Evolutionary conservation across 2,888 invertebrate genomes (phyloP).

Genomic region (Myopa tessellatipennis): DNA sequence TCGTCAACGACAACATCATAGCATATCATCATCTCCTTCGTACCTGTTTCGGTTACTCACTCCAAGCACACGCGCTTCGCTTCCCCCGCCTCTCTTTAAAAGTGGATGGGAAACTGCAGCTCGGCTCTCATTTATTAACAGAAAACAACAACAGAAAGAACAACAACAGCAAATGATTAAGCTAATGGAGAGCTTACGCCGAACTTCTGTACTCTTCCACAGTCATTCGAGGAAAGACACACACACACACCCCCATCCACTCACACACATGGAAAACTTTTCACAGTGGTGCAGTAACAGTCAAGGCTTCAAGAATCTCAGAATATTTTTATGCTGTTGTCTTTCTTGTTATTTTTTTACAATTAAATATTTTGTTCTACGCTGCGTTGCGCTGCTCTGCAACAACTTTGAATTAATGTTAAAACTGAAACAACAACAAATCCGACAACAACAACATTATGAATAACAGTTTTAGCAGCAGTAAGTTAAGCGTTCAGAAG

Average conservation of each 20-base stretch:
- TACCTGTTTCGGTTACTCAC: too few relatives aligned
- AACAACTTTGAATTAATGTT: conserved; percentile 10
- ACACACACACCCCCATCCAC: not conserved
- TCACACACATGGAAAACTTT: not conserved
- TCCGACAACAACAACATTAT: not conserved
- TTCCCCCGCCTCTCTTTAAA: too few relatives aligned
- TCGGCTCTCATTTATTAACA: conserved; percentile 13
- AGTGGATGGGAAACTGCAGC: too few relatives aligned
- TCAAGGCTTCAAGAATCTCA: conserved; percentile 1
- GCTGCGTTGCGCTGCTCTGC: not conserved
- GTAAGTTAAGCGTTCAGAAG: conserved; percentile 4
- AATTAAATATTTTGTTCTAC: not conserved
- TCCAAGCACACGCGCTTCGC: too few relatives aligned
- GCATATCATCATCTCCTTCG: too few relatives aligned
- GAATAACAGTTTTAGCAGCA: not conserved
- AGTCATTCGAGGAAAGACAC: not conserved
- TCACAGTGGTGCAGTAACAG: not conserved
- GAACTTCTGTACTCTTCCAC: not conserved
- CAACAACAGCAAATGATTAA: conserved; percentile 22
- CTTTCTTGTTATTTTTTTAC: not conserved
- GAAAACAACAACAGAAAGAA: not conserved
- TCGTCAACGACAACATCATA: too few relatives aligned
- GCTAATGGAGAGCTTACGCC: conserved; percentile 31
- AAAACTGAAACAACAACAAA: conserved; percentile 4
- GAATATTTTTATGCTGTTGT: not conserved